Percentiles rank a stretch among this genome's conserved stretches.
These are phyloP conservation scores for Halcyon smyrnensis DNA, from an alignment of 2,797 vertebrate species.

Conservation along the genomic window DNA sequence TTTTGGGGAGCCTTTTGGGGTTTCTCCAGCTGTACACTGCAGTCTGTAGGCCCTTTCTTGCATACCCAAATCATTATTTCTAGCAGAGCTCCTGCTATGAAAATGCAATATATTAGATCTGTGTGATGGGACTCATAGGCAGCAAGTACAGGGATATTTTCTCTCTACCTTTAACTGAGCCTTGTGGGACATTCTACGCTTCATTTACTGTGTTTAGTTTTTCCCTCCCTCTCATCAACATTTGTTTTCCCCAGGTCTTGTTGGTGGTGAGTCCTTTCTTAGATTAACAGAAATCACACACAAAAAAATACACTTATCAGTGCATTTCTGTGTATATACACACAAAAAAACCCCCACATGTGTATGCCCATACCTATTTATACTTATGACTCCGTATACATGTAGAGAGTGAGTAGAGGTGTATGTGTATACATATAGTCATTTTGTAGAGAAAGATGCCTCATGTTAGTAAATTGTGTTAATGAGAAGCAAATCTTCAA, in stretches of 20 bases:
- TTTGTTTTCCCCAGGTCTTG: background rate
- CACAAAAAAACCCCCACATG: fast-evolving
- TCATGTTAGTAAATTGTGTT: constrained; percentile 7
- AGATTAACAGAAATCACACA: background rate
- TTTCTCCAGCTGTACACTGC: background rate
- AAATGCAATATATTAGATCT: background rate
- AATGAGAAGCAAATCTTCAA: constrained; percentile 2
- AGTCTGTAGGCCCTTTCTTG: background rate
- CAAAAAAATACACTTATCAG: background rate
- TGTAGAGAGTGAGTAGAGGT: background rate
- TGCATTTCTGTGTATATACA: background rate
- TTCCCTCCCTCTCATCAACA: background rate
- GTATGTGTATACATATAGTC: background rate
- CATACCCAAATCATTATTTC: background rate
- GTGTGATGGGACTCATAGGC: background rate
- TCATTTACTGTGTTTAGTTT: background rate
- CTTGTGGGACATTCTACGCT: background rate
- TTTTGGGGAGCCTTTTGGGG: background rate
- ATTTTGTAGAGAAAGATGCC: background rate
- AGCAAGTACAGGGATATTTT: background rate
- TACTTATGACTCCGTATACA: background rate
- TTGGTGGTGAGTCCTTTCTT: background rate
- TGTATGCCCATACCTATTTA: background rate
- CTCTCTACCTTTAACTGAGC: background rate
- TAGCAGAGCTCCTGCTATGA: background rate